Percentiles rank a stretch among this genome's conserved stretches.
These are phyloP conservation scores for Eristalis intricaria DNA, from an alignment of 2,888 invertebrate genomes.

Conservation along the genomic window DNA sequence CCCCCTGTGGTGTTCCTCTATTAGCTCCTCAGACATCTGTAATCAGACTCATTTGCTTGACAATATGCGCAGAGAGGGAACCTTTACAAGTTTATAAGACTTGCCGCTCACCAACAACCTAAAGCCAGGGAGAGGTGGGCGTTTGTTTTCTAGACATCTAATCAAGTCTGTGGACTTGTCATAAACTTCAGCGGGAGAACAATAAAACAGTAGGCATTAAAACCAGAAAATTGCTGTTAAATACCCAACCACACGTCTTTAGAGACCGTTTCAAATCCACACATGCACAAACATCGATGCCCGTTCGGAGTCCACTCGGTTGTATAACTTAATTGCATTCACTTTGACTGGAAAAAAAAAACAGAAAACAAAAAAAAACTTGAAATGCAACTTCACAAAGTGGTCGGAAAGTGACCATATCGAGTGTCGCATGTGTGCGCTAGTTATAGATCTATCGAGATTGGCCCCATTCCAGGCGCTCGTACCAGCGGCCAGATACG, in stretches of 20 bases:
- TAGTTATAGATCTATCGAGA: not conserved
- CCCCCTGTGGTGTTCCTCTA: no score
- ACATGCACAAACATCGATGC: not conserved
- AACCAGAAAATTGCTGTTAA: not conserved
- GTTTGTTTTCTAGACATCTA: not conserved
- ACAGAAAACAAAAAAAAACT: not conserved
- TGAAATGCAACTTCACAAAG: not conserved
- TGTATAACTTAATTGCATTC: constrained; percentile 1
- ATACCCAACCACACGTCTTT: not conserved
- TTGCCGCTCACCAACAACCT: no score
- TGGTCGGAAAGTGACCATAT: not conserved
- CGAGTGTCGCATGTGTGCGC: not conserved
- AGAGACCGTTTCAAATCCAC: not conserved
- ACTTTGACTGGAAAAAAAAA: not conserved
- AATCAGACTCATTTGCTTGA: no score
- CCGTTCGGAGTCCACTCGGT: not conserved
- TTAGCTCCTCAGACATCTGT: no score
- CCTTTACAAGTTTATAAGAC: no score
- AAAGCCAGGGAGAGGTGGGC: no score
- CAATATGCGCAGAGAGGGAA: no score
- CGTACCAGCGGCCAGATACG: not conserved
- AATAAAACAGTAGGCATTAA: not conserved
- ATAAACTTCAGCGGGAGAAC: not conserved
- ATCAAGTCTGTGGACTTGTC: not conserved
- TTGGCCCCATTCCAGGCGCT: not conserved